These are phyloP conservation scores for Sphecodes monilicornis DNA, from an alignment of 2,888 invertebrate genomes.

Conservation along the genomic window DNA sequence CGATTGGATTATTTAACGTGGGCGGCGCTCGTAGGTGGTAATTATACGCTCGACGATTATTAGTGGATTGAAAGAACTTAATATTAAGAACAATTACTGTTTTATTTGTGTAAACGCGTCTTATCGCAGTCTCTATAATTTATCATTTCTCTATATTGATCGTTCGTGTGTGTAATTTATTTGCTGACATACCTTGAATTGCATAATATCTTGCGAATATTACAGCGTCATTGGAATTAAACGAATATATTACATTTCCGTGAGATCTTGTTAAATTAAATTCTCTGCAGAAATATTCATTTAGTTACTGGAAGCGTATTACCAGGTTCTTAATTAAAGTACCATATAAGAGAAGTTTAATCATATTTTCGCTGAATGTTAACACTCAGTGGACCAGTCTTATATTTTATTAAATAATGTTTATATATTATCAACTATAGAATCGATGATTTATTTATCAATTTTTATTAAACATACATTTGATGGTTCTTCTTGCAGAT, in stretches of 20 bases:
- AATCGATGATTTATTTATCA: no score
- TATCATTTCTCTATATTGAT: neutral
- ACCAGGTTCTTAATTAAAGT: neutral
- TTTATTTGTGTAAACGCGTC: neutral
- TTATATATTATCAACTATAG: no score
- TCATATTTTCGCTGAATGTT: no score
- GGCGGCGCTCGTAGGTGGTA: conserved; percentile 4
- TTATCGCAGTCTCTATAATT: neutral
- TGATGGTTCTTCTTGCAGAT: no score
- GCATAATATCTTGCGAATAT: neutral
- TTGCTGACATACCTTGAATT: neutral
- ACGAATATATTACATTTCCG: neutral
- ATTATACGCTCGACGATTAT: conserved; percentile 24
- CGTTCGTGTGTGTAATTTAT: neutral
- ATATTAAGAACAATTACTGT: neutral
- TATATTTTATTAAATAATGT: no score
- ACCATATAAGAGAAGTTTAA: no score
- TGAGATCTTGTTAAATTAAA: neutral
- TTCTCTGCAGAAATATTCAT: neutral
- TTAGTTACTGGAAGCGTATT: neutral
- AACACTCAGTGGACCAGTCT: no score
- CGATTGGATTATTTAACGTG: conserved; percentile 46
- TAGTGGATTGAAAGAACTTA: conserved; percentile 6
- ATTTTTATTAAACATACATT: no score
- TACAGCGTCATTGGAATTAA: neutral